These are phyloP conservation scores for Hylyphantes graminicola DNA, from an alignment of 1,140 invertebrate species.

Conservation along the genomic window DNA sequence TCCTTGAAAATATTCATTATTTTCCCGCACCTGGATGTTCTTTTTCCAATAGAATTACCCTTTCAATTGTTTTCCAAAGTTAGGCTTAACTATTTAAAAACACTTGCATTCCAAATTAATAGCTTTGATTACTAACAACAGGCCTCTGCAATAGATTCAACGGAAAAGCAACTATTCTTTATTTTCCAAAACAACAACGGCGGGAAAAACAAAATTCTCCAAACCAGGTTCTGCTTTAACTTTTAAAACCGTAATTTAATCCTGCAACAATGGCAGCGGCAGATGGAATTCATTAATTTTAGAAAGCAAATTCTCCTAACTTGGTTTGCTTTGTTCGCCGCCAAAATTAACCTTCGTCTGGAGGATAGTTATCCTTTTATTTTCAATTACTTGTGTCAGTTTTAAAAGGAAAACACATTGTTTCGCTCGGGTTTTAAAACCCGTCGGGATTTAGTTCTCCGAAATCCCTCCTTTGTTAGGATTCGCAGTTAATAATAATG, in stretches of 20 bases:
- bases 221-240: not conserved
- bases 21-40: too few relatives aligned
- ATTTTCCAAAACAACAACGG: not conserved
- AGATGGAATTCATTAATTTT: slow-evolving; percentile 45
- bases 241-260: slow-evolving; percentile 35
- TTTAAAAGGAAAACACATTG: not conserved
- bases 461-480: too few relatives aligned
- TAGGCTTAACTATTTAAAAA: not conserved
- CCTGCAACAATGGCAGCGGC: slow-evolving; percentile 23
- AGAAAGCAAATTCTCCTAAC: slow-evolving; percentile 16
- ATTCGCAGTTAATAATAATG: too few relatives aligned
- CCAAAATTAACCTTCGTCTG: slow-evolving; percentile 32
- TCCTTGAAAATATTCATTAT: too few relatives aligned
- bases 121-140: not conserved
- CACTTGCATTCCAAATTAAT: not conserved
- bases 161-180: too few relatives aligned
- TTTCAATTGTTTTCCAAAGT: too few relatives aligned
- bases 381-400: slow-evolving; percentile 33
- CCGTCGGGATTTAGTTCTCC: not conserved
- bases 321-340: slow-evolving; percentile 8
- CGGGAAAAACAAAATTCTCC: not conserved
- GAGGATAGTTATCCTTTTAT: slow-evolving; percentile 43
- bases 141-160: not conserved
- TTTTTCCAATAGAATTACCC: too few relatives aligned
- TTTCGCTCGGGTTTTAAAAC: slow-evolving; percentile 19